Conservation (phyloP, 2,888 invertebrate genomes). For the Drosophila planitibia region DNA sequence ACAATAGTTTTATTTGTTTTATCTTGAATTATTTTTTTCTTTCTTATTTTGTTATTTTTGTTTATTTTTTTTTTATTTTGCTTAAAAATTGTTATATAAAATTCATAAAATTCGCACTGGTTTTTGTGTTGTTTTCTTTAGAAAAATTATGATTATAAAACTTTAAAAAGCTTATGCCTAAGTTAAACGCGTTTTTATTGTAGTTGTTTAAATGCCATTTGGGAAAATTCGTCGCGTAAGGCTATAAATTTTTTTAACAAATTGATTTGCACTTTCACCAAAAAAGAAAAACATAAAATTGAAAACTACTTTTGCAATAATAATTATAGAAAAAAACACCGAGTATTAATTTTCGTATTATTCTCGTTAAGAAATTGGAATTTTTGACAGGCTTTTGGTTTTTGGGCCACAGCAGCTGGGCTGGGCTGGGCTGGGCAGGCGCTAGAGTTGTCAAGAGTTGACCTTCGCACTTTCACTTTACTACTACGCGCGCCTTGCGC, state of each 20-base stretch:
- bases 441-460: constrained; percentile 67
- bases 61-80: constrained; percentile 8
- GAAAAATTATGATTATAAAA: constrained; percentile 52
- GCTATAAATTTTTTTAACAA: constrained; percentile 54
- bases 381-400: constrained; percentile 20
- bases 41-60: constrained; percentile 1
- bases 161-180: constrained; percentile 58
- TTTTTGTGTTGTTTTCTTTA: constrained; percentile 5
- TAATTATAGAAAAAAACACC: constrained; percentile 20
- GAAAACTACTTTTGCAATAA: constrained; percentile 21
- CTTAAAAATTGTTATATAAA: constrained; percentile 57
- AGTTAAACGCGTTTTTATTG: constrained; percentile 52
- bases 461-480: constrained; percentile 81
- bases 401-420: constrained; percentile 37
- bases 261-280: constrained; percentile 42
- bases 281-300: constrained; percentile 30
- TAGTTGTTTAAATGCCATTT: constrained; percentile 69
- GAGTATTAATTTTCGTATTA: constrained; percentile 27
- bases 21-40: neutral
- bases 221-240: constrained; percentile 68
- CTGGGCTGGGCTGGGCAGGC: constrained; percentile 73
- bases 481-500: constrained; percentile 75
- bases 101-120: constrained; percentile 26
- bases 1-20: constrained; percentile 8
- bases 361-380: constrained; percentile 23